These are phyloP conservation scores for Thalassophryne amazonica DNA, from an alignment of 2,797 vertebrate species.

Conservation along the genomic window DNA sequence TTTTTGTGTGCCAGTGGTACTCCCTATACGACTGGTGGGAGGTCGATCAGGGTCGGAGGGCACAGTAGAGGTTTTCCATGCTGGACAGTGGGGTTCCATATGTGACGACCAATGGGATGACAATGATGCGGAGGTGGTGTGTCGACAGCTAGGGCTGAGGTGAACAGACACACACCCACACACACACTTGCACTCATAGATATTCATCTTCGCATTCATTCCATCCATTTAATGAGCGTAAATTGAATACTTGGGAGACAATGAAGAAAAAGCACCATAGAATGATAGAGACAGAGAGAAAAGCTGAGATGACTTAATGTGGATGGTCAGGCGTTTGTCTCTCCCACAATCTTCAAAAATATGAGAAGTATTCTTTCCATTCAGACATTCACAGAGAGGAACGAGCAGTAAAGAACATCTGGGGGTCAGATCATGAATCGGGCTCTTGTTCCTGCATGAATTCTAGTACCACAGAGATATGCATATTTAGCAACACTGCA, in stretches of 20 bases:
- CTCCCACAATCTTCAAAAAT: slow-evolving; percentile 53
- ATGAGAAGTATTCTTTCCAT: slow-evolving; percentile 73
- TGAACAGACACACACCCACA: slow-evolving; percentile 30
- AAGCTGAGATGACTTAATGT: slow-evolving; percentile 42
- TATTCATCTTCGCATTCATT: background rate
- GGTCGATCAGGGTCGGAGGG: slow-evolving; percentile 79
- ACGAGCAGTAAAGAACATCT: slow-evolving; percentile 64
- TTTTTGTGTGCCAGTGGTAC: slow-evolving; percentile 44
- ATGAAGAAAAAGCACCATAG: slow-evolving; percentile 6
- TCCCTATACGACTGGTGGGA: slow-evolving; percentile 82
- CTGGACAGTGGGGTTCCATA: slow-evolving; percentile 68
- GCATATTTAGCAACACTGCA: slow-evolving; percentile 53
- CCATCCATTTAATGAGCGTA: background rate
- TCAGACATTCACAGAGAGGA: slow-evolving; percentile 54
- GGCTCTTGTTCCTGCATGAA: slow-evolving; percentile 64
- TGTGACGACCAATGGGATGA: slow-evolving; percentile 78
- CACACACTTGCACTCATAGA: background rate
- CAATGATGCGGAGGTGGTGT: slow-evolving; percentile 75
- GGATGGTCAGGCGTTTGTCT: slow-evolving; percentile 44
- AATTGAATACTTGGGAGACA: slow-evolving; percentile 1
- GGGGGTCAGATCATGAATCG: slow-evolving; percentile 70
- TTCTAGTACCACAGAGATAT: slow-evolving; percentile 52
- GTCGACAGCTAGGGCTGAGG: slow-evolving; percentile 74
- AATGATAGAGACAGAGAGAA: slow-evolving; percentile 15
- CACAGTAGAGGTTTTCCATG: slow-evolving; percentile 66